These are phyloP conservation scores for Larimichthys crocea DNA, from an alignment of 2,113 vertebrate genomes.

Conservation along the genomic window DNA sequence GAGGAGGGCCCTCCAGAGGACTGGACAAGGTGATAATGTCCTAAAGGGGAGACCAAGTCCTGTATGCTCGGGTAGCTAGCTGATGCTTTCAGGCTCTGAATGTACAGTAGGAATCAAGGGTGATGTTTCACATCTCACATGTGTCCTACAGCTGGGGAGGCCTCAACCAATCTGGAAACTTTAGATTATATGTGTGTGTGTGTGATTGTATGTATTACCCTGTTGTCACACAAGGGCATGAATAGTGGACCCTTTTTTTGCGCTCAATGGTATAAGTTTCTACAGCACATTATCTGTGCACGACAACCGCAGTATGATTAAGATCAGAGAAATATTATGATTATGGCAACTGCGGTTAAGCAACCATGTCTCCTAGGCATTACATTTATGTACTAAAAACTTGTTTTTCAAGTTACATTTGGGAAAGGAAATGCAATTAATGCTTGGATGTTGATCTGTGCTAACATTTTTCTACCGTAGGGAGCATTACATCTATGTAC, in stretches of 20 bases:
- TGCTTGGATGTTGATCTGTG: neutral
- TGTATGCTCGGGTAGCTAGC: slow-evolving; percentile 53
- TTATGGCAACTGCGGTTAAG: neutral
- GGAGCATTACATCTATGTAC: neutral
- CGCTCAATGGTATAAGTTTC: too few relatives aligned
- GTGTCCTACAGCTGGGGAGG: slow-evolving; percentile 15
- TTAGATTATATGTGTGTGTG: neutral
- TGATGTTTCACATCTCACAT: slow-evolving; percentile 1
- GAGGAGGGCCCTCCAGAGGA: slow-evolving; percentile 77
- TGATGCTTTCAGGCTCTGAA: slow-evolving; percentile 38
- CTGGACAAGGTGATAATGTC: slow-evolving; percentile 87
- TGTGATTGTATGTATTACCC: neutral
- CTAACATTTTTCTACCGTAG: neutral
- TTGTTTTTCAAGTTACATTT: neutral
- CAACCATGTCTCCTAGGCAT: neutral
- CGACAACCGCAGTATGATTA: neutral
- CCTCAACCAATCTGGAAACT: slow-evolving; percentile 9
- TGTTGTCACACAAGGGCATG: neutral
- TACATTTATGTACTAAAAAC: neutral
- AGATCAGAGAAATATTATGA: neutral
- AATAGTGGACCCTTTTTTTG: neutral
- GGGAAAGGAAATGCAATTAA: neutral
- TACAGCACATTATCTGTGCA: neutral
- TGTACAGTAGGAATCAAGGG: slow-evolving; percentile 20
- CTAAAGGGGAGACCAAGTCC: slow-evolving; percentile 81